A percentile compares a stretch with the other conserved stretches of the same genome.
Evolutionary conservation across 1,140 invertebrate species (phyloP).

Genomic region (Meloidogyne exigua): DNA sequence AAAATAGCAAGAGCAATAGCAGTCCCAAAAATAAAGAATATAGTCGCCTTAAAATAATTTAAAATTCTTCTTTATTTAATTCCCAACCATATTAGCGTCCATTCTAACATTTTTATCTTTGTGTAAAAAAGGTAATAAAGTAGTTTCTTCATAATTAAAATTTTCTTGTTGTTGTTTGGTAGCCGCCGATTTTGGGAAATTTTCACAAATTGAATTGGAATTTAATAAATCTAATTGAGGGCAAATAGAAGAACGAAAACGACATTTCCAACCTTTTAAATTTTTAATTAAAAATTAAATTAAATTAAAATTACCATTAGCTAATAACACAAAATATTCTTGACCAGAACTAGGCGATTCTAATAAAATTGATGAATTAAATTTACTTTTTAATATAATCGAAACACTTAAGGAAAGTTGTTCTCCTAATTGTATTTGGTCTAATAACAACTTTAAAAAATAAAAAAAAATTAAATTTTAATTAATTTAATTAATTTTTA

Average conservation of each 20-base stretch:
- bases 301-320: background rate
- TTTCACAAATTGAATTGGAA: constrained; percentile 15
- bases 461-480: too few species aligned
- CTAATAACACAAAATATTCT: constrained; percentile 21
- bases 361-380: constrained; percentile 10
- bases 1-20: constrained; percentile 19
- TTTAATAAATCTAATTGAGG: background rate
- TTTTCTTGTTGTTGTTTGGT: background rate
- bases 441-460: constrained; percentile 18
- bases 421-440: constrained; percentile 21
- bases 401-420: constrained; percentile 19
- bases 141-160: background rate
- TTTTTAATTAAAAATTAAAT: background rate
- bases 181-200: constrained; percentile 5
- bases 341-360: constrained; percentile 9
- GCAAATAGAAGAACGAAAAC: constrained; percentile 16
- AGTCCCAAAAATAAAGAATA: constrained; percentile 29
- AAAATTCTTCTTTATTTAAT: background rate
- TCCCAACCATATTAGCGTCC: constrained; percentile 23
- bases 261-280: constrained; percentile 22
- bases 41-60: constrained; percentile 19
- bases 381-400: background rate
- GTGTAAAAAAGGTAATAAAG: background rate
- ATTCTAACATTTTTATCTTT: background rate
- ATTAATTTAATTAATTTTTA: too few species aligned